Base-by-base conservation (phyloP, 2,888 invertebrate species). In the Meganola albula region DNA sequence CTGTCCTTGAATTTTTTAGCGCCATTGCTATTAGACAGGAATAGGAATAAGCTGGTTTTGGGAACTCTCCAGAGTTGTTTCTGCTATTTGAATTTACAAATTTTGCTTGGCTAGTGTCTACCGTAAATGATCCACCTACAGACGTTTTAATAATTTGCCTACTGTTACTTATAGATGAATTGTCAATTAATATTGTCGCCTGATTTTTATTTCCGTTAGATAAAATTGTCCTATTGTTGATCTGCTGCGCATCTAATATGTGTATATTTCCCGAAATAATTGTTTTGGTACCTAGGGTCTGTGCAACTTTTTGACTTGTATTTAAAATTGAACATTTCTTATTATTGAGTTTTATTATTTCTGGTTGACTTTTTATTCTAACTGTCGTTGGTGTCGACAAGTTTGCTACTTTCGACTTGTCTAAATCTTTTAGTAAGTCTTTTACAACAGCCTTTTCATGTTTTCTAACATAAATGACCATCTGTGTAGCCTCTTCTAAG, bases 21-120 rank as follows among this genome's bases (percentile, higher is more conserved):
- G 99, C 98, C 94, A 99, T 94, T 1, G 98, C 98, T 68, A 99
- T 99, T 47, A 99, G 89, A 83, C 98, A 99, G 37, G 97, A 97
- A 75, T 99, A 99, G 8, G 98, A 98, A 79, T 98, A 99, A 2
- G 96, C 95, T 3, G 99, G 99, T 76, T 99, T 99, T 0, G 98
- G 98, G 63, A 92, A 98, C 26, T 90, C 89, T 37, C 90, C 89
- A 22, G 85, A 54, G 77, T 85, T 57, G 73, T 79, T 63, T 84
- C 86, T 73, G 54, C 55, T 66, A 46, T 49, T 74, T 53, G 58
- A 58, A 58, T 75, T 75, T 40, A 83, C 56, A 63, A 74, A 83
- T 59, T 85, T 87, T 4, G 78, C 55, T 61, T 76, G 80, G 56
- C 71, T 77, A 48, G 71, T 71, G 24, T 85, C 85, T 31, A 79